Conservation (phyloP, 1,140 invertebrate genomes). For the Helicoverpa zea region DNA sequence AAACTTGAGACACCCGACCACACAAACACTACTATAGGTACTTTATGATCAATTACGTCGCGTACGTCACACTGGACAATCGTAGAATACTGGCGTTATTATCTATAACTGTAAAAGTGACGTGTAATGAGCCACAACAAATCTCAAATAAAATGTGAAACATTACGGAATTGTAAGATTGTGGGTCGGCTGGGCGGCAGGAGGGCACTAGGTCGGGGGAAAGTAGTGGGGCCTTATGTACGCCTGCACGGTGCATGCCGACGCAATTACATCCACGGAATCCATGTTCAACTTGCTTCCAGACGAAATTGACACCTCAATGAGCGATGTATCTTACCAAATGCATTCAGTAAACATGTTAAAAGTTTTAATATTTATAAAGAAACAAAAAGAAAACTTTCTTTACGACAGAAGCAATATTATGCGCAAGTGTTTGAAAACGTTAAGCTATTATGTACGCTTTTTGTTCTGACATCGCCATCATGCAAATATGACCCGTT, state of each 20-base stretch:
- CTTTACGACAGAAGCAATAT: conserved; percentile 8
- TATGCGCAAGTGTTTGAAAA: conserved; percentile 23
- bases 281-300: conserved; percentile 43
- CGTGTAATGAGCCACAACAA: conserved; percentile 73
- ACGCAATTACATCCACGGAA: conserved; percentile 73
- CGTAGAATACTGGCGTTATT: conserved; percentile 67
- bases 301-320: conserved; percentile 34
- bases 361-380: background rate
- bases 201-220: conserved; percentile 85
- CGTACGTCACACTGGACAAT: conserved; percentile 61
- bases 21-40: conserved; percentile 35
- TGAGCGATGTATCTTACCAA: background rate
- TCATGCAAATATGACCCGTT: conserved; percentile 24
- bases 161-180: conserved; percentile 82
- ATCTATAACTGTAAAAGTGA: conserved; percentile 73
- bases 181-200: conserved; percentile 74
- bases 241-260: conserved; percentile 77
- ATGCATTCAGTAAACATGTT: conserved; percentile 2
- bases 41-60: conserved; percentile 55
- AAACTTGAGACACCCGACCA: conserved; percentile 44
- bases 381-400: conserved; percentile 28
- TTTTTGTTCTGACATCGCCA: conserved; percentile 33
- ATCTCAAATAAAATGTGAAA: conserved; percentile 79
- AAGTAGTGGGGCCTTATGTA: conserved; percentile 79
- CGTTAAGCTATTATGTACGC: conserved; percentile 5